Evolutionary conservation across 2,888 invertebrate genomes (phyloP).

Genomic region (Conistra vaccinii): DNA sequence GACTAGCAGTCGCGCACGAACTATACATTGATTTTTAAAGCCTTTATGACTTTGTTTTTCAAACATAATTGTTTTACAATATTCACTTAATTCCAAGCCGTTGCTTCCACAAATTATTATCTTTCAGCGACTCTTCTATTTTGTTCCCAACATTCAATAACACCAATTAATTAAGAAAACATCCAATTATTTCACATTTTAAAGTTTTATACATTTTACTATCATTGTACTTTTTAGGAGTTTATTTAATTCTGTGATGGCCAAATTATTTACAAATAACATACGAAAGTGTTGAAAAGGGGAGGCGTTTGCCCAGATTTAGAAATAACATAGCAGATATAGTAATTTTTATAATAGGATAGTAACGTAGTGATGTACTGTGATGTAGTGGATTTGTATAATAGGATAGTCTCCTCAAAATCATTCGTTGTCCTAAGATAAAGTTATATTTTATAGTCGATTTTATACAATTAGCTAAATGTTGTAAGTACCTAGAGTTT

Average conservation of each 20-base stretch:
- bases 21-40: slow-evolving; percentile 30
- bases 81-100: slow-evolving; percentile 17
- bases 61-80: slow-evolving; percentile 34
- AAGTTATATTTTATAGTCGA: not conserved
- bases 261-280: slow-evolving; percentile 24
- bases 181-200: slow-evolving; percentile 62
- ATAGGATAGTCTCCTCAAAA: not conserved
- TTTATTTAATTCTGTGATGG: slow-evolving; percentile 10
- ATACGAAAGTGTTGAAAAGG: not conserved
- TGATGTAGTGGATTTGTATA: not conserved
- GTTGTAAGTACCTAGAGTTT: too few species aligned
- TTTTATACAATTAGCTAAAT: not conserved
- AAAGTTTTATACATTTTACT: slow-evolving; percentile 52
- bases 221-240: slow-evolving; percentile 27
- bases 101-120: slow-evolving; percentile 39
- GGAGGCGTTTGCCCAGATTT: not conserved
- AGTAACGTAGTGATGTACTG: not conserved
- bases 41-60: slow-evolving; percentile 1
- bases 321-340: not conserved
- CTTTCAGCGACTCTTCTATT: slow-evolving; percentile 44
- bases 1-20: too few species aligned
- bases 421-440: slow-evolving; percentile 29
- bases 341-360: not conserved
- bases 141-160: slow-evolving; percentile 75
- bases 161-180: slow-evolving; percentile 64